Evolutionary conservation across 2,888 invertebrate genomes (phyloP), one percentile per base, ranked within the genome.

Genomic region (Gerris lacustris): DNA sequence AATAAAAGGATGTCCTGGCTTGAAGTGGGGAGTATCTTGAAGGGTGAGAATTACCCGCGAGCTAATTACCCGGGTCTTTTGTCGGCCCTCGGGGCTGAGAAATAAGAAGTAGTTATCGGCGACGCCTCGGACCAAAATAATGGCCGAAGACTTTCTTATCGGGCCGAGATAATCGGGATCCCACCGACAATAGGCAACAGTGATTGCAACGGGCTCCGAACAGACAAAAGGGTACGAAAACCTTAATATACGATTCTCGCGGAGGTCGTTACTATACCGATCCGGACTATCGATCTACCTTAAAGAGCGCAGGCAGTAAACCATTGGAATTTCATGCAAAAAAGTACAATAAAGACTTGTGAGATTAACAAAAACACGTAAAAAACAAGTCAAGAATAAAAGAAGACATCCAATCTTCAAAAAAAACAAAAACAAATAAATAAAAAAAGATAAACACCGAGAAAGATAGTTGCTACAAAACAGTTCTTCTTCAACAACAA

Each of bases 51-150:
- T 55, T 55, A 55, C 55, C 31, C 55, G 55, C 55, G 55, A 55
- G 55, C 55, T 55, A 55, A 55, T 55, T 55, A 55, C 55, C 55
- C 55, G 15, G 9, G 11, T 15, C 15, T 55, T 55, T 15, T 55
- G 55, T 55, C 55, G 55, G 55, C 15, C 15, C 55, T 55, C 11
- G 9, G 15, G 15, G 55, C 15, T 55, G 55, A 55, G 64, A 64
- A 64, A 64, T 31, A 64, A 64, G 64, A 64, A n/a, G 31, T 64
- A 64, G 64, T 64, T 64, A 64, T 64, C 64, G 17, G 31, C 64
- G 64, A 64, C 64, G 64, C 64, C 64, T 64, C 64, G 11, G 18
- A 55, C 55, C 55, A 55, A 55, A 55, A 55, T 55, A 55, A 55
- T 55, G 55, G 55, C 55, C 55, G 9, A 55, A 55, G 55, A 15